A percentile compares a stretch with the other conserved stretches of the same genome.
These are phyloP conservation scores for Leucania comma DNA, from an alignment of 2,888 invertebrate species.

Conservation along the genomic window DNA sequence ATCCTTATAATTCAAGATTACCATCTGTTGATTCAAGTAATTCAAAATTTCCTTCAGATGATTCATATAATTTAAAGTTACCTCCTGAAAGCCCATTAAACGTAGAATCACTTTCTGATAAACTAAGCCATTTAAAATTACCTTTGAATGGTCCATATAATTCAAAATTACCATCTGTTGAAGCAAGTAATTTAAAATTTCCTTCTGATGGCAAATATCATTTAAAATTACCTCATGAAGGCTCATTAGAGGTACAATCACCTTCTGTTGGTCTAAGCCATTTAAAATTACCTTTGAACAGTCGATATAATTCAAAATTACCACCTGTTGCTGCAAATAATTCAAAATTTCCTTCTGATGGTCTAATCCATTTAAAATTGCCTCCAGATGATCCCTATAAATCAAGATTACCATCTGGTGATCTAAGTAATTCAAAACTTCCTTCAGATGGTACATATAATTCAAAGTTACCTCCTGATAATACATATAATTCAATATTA, in stretches of 20 bases:
- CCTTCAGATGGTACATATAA: neutral
- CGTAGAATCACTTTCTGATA: neutral
- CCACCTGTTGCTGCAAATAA: neutral
- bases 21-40: neutral
- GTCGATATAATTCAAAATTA: neutral
- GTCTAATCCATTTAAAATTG: neutral
- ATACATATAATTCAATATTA: neutral
- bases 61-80: neutral
- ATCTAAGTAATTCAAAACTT: neutral
- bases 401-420: neutral
- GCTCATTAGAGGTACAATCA: neutral
- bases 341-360: neutral
- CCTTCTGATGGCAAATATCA: neutral
- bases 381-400: neutral
- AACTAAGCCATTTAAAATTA: neutral
- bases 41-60: neutral
- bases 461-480: neutral
- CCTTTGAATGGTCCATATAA: neutral
- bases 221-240: neutral
- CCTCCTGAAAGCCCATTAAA: neutral
- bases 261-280: neutral
- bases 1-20: neutral
- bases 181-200: neutral
- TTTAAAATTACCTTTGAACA: neutral
- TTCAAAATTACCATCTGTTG: neutral